Percentiles rank a stretch among this genome's conserved stretches.
phyloP scores from a whole-genome alignment of 2,113 vertebrate genomes.

The Butastur rufipennis region DNA sequence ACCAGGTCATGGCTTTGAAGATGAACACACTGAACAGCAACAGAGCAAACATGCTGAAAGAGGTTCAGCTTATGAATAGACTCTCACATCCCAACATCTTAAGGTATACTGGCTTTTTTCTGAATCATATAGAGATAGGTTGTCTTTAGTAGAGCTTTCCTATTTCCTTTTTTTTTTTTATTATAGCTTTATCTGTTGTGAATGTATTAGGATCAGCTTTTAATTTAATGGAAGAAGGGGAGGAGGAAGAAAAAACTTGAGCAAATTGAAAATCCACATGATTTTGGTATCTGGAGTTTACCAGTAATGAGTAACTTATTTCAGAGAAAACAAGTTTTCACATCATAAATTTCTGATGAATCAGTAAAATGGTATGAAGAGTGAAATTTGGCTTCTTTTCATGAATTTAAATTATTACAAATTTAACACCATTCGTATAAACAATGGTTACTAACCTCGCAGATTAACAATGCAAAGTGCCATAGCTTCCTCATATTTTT shows the following conservation, averaged over 20 bases:
- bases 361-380: background rate
- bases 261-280: background rate
- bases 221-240: background rate
- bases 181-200: background rate
- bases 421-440: background rate
- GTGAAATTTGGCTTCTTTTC: background rate
- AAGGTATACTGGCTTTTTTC: conserved; percentile 73
- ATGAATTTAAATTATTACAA: background rate
- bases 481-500: background rate
- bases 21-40: conserved; percentile 98
- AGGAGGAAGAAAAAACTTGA: background rate
- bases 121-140: background rate
- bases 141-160: background rate
- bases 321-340: background rate
- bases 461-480: background rate
- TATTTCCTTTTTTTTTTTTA: background rate
- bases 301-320: background rate
- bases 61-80: conserved; percentile 97
- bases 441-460: background rate
- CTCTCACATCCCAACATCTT: conserved; percentile 96
- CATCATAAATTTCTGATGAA: background rate
- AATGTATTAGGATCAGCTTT: background rate
- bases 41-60: conserved; percentile 95
- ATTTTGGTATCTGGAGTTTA: background rate
- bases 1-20: conserved; percentile 97